These are phyloP conservation scores for Amblyopsis hoosieri DNA, from an alignment of 2,797 vertebrate species.

Conservation along the genomic window DNA sequence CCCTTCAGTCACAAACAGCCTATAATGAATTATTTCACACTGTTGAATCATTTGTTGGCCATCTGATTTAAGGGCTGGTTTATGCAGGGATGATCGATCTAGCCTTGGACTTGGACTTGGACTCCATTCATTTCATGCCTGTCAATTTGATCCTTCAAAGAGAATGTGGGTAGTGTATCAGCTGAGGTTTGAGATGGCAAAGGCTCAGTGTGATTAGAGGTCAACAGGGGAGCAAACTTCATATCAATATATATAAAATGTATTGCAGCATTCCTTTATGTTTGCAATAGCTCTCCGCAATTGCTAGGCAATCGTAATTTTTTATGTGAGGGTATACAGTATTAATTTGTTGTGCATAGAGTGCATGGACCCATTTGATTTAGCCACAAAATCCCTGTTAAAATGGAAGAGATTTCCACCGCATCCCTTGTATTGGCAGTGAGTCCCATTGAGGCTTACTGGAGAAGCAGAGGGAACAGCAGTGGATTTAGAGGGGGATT, in stretches of 20 bases:
- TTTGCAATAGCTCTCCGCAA: conserved; percentile 15
- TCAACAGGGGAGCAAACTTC: conserved; percentile 36
- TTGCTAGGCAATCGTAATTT: neutral
- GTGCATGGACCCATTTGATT: conserved; percentile 28
- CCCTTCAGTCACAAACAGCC: conserved; percentile 35
- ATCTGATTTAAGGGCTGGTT: conserved; percentile 46
- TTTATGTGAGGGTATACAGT: conserved; percentile 3
- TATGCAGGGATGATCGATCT: conserved; percentile 48
- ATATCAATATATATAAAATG: conserved; percentile 46
- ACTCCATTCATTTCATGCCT: conserved; percentile 50
- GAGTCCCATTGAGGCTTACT: conserved; percentile 27
- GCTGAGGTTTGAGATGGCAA: conserved; percentile 25
- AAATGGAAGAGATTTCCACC: conserved; percentile 37
- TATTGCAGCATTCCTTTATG: conserved; percentile 1
- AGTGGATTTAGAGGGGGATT: conserved; percentile 48
- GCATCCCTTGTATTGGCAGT: conserved; percentile 31
- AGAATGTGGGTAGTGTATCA: conserved; percentile 43
- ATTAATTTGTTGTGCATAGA: conserved; percentile 15
- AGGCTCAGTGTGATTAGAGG: conserved; percentile 46
- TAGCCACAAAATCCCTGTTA: conserved; percentile 35
- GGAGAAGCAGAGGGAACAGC: conserved; percentile 40
- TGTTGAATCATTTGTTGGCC: conserved; percentile 48
- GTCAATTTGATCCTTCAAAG: conserved; percentile 43
- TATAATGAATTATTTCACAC: conserved; percentile 41
- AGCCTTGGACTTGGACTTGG: conserved; percentile 38